Evolutionary conservation across 2,113 vertebrate species (phyloP).

Genomic region (Morone saxatilis): DNA sequence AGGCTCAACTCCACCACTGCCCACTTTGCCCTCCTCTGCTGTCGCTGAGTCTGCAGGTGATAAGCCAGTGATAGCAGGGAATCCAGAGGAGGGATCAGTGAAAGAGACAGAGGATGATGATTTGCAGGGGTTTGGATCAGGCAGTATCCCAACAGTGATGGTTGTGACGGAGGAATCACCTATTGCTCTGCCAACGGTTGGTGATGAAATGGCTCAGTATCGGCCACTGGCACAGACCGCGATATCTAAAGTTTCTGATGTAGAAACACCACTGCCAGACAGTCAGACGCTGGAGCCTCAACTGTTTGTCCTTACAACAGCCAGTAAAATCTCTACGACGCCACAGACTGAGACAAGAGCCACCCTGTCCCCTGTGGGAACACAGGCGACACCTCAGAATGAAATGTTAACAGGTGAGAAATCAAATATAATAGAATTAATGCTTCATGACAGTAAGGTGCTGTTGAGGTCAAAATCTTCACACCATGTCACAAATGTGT

Average conservation of each 20-base stretch:
- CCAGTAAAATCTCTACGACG: slow-evolving; percentile 19
- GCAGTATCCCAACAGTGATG: slow-evolving; percentile 29
- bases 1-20: slow-evolving; percentile 35
- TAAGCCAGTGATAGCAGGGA: not conserved
- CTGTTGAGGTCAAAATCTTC: not conserved
- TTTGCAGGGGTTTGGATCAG: slow-evolving; percentile 71
- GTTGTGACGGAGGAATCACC: slow-evolving; percentile 42
- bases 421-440: not conserved
- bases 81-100: slow-evolving; percentile 17
- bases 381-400: slow-evolving; percentile 37
- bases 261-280: slow-evolving; percentile 6
- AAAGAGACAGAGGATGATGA: slow-evolving; percentile 41
- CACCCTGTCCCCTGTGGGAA: slow-evolving; percentile 31
- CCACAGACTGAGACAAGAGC: slow-evolving; percentile 31
- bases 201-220: slow-evolving; percentile 67
- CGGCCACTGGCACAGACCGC: slow-evolving; percentile 60
- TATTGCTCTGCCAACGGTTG: slow-evolving; percentile 27
- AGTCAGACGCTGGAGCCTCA: slow-evolving; percentile 42
- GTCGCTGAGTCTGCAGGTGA: slow-evolving; percentile 23
- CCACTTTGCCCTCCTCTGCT: slow-evolving; percentile 43
- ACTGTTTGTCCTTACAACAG: slow-evolving; percentile 42
- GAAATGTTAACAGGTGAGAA: slow-evolving; percentile 66
- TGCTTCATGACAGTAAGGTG: not conserved
- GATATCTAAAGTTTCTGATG: slow-evolving; percentile 18
- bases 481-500: not conserved